These are phyloP conservation scores for Tautogolabrus adspersus DNA, from an alignment of 2,113 vertebrate species.

Conservation along the genomic window DNA sequence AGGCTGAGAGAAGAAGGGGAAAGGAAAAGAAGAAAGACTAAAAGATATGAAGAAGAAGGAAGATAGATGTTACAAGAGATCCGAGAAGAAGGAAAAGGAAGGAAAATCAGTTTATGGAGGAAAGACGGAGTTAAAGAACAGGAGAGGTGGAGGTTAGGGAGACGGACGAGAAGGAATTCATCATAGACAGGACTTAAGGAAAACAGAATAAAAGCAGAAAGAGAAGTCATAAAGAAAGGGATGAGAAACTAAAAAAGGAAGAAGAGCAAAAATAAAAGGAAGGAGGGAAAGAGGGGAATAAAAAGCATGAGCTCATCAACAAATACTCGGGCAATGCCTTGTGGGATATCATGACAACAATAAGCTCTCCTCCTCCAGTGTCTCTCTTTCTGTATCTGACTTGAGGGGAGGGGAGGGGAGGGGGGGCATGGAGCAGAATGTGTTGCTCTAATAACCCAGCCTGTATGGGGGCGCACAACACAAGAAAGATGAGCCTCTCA, in stretches of 20 bases:
- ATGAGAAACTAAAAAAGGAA: neutral
- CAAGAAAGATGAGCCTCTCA: slow-evolving; percentile 76
- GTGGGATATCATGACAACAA: slow-evolving; percentile 59
- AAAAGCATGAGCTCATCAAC: slow-evolving; percentile 41
- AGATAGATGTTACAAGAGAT: neutral
- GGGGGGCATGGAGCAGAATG: slow-evolving; percentile 23
- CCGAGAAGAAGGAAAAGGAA: no score
- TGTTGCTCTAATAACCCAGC: slow-evolving; percentile 68
- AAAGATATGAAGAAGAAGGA: neutral
- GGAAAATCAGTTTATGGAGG: no score
- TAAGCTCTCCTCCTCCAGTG: slow-evolving; percentile 35
- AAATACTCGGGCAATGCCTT: slow-evolving; percentile 24
- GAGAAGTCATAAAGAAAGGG: neutral
- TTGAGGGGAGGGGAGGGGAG: slow-evolving; percentile 8
- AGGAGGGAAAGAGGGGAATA: neutral
- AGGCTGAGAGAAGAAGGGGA: neutral
- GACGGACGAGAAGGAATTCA: neutral
- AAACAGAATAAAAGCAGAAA: neutral
- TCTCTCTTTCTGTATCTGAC: slow-evolving; percentile 20
- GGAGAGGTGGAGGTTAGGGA: neutral
- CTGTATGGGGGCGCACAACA: slow-evolving; percentile 40
- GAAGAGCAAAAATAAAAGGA: neutral
- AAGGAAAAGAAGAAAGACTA: neutral
- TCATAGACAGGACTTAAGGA: neutral
- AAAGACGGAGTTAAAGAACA: neutral